Evolutionary conservation across 2,888 invertebrate genomes (phyloP), one percentile per base, ranked within the genome.

Genomic region (Chaetogeoica ovagalla): DNA sequence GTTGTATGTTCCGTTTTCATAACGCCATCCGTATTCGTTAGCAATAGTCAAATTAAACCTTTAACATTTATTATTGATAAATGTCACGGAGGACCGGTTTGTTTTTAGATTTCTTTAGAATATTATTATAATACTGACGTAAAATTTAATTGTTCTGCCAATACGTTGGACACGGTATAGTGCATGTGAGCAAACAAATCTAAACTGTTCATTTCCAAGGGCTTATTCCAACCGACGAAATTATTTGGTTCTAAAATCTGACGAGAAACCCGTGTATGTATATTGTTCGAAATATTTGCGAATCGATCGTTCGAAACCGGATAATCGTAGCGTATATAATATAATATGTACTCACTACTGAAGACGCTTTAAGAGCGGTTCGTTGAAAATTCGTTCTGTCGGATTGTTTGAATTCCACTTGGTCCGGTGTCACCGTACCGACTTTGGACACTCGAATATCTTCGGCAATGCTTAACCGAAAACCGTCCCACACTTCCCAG

Each of bases 1-100:
- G 84, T 89, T 87, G 84, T 90, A 91, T 15, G 89, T 87, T 15
- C 89, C 90, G 85, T 90, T 90, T 66, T 84, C 86, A 81, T 86
- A 86, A 57, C 83, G 82, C 87, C 88, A 89, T 17, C 90, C 90
- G 85, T 89, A 90, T 79, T 87, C 87, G 69, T 19, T 3, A 11
- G 65, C 21, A 19, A 23, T 8, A 17, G 63, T 37, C 55, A 74
- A 55, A 39, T 74, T 74, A 37, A 74, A 30, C n/a, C 73, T 74
- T 55, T n/a, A 55, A 55, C 15, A 13, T 13, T 43, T 43, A 43
- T 6, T 13, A 48, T 13, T 13, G 48, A 48, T 7, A 43, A 43
- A 43, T 7, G 43, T 43, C 43, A 11, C 43, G 43, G 43, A 43
- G 4, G 48, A 11, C 48, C 48, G 48, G 13, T 48, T 48, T 48